These are phyloP conservation scores for Thecocarcelia acutangulata DNA, from an alignment of 2,888 invertebrate species.

Conservation along the genomic window DNA sequence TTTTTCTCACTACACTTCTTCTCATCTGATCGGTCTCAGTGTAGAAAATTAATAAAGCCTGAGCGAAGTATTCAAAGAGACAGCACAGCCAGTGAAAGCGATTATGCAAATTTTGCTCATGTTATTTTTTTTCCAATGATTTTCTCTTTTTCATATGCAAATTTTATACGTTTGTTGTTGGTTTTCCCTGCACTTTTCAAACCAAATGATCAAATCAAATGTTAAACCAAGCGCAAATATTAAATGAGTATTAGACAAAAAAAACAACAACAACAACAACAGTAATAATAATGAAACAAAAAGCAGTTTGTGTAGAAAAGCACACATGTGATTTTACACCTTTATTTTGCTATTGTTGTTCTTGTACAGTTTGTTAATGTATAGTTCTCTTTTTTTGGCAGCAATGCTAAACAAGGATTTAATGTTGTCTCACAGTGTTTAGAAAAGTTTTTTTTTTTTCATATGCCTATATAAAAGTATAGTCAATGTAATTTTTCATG, in stretches of 20 bases:
- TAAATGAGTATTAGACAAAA: slow-evolving; percentile 53
- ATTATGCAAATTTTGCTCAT: slow-evolving; percentile 62
- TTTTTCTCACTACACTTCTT: slow-evolving; percentile 2
- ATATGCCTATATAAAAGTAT: background rate
- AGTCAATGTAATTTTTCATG: slow-evolving; percentile 5
- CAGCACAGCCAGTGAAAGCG: slow-evolving; percentile 33
- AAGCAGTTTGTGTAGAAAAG: slow-evolving; percentile 11
- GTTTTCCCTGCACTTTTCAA: slow-evolving; percentile 7
- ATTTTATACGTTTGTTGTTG: slow-evolving; percentile 24
- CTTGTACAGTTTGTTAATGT: too few species aligned
- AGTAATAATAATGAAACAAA: slow-evolving; percentile 5
- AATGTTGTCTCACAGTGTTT: slow-evolving; percentile 2
- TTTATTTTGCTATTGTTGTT: slow-evolving; percentile 11
- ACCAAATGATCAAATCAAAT: slow-evolving; percentile 53
- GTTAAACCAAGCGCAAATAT: slow-evolving; percentile 61
- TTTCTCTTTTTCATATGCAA: slow-evolving; percentile 61
- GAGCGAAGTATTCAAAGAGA: slow-evolving; percentile 46
- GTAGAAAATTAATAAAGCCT: slow-evolving; percentile 56
- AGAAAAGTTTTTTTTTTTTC: background rate
- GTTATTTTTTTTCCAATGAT: slow-evolving; percentile 33
- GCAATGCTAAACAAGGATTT: slow-evolving; percentile 42
- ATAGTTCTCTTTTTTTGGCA: slow-evolving; percentile 13
- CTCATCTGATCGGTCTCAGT: slow-evolving; percentile 46
- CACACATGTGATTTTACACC: slow-evolving; percentile 48
- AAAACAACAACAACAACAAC: slow-evolving; percentile 2